Percentiles rank a stretch among this genome's conserved stretches.
Evolutionary conservation across 2,797 vertebrate genomes (phyloP).

Genomic region (Cyclura pinguis): DNA sequence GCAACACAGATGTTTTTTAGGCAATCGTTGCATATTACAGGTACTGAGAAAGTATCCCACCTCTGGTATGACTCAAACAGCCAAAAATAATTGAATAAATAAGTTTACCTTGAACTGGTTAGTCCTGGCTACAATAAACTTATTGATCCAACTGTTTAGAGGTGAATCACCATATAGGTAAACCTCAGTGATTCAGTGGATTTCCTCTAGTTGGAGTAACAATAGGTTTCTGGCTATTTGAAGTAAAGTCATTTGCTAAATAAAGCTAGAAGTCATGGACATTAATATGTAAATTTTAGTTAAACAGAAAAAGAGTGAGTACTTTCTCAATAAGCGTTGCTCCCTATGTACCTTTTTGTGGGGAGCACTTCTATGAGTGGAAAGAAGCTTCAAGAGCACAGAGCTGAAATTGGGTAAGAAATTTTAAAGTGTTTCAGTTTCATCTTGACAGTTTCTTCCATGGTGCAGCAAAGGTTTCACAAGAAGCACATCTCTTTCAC

Average conservation of each 20-base stretch:
- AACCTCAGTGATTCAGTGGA: too few species aligned
- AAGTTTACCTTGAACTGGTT: not conserved
- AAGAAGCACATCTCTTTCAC: not conserved
- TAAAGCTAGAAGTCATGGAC: not conserved
- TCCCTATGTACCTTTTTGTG: not conserved
- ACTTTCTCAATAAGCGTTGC: not conserved
- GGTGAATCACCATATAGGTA: too few species aligned
- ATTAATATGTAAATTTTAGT: not conserved
- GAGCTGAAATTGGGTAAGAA: not conserved
- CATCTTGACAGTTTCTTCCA: not conserved
- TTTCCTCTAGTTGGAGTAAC: too few species aligned
- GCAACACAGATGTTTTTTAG: not conserved
- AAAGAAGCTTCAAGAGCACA: not conserved
- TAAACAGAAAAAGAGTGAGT: not conserved
- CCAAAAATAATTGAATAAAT: not conserved
- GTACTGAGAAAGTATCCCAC: not conserved
- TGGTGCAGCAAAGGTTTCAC: not conserved
- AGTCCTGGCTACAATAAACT: too few species aligned
- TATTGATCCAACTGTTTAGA: too few species aligned
- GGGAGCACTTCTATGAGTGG: not conserved
- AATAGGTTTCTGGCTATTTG: not conserved
- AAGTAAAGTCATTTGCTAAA: not conserved
- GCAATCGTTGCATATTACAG: not conserved
- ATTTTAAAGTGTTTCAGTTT: constrained; percentile 12
- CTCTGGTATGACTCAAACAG: not conserved